These are phyloP conservation scores for Setophaga kirtlandii DNA, from an alignment of 2,113 vertebrate species.

Conservation along the genomic window DNA sequence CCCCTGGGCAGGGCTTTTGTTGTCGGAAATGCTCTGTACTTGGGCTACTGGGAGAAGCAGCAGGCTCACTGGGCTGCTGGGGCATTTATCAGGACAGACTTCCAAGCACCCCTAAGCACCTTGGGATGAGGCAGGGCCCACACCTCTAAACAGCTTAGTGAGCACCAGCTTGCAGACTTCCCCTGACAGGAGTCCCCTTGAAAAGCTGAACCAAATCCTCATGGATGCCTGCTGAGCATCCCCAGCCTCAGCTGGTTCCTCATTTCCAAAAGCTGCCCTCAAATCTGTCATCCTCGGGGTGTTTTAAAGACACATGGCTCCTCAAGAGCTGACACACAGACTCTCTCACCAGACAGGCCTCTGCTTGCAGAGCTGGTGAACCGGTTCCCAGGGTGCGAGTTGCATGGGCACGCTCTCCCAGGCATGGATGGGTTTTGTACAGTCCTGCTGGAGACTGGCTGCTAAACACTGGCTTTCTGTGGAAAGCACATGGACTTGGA, in stretches of 20 bases:
- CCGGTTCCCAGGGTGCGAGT: not conserved
- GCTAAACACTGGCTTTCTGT: not conserved
- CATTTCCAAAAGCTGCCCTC: not conserved
- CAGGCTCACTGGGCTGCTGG: not conserved
- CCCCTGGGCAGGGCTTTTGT: not conserved
- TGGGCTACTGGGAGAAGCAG: not conserved
- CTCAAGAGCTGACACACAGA: not conserved
- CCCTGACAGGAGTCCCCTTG: not conserved
- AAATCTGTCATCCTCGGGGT: not conserved
- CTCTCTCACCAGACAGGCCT: not conserved
- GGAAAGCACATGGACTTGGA: not conserved
- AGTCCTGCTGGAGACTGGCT: not conserved
- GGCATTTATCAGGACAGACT: not conserved
- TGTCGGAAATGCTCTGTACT: not conserved
- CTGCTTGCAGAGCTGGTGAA: slow-evolving; percentile 49
- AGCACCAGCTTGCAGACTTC: not conserved
- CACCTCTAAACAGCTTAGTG: not conserved
- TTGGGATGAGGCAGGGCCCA: not conserved
- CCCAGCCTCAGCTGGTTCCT: not conserved
- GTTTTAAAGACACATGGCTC: not conserved
- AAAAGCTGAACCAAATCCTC: not conserved
- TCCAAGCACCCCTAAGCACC: accelerated
- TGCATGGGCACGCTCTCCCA: slow-evolving; percentile 47
- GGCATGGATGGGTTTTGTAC: not conserved
- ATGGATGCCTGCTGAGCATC: not conserved